Conservation (phyloP, 2,797 vertebrate genomes). For the Poecilia picta region DNA sequence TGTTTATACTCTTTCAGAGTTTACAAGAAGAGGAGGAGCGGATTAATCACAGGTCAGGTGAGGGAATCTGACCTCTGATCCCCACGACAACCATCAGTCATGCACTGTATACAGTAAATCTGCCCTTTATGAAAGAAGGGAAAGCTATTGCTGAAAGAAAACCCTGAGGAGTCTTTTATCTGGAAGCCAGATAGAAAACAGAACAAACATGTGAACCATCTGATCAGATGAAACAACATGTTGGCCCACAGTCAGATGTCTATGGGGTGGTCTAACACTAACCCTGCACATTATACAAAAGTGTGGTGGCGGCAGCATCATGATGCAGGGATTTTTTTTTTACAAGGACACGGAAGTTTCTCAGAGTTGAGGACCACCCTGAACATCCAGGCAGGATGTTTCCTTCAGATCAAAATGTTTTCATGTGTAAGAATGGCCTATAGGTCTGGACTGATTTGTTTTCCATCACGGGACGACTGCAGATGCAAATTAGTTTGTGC, state of each 20-base stretch:
- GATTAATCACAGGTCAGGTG: neutral
- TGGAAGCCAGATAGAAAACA: neutral
- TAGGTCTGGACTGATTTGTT: neutral
- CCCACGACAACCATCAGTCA: neutral
- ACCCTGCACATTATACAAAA: neutral
- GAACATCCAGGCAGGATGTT: neutral
- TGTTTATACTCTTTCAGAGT: too few relatives aligned
- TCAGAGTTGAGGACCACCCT: neutral
- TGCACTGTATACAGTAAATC: neutral
- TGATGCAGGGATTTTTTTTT: neutral
- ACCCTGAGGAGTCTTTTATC: neutral
- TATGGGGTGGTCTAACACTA: neutral
- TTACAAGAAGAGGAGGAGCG: neutral
- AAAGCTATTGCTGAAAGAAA: neutral
- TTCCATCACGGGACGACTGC: too few relatives aligned
- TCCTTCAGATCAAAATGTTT: neutral
- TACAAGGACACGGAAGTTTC: neutral
- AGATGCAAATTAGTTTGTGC: too few relatives aligned
- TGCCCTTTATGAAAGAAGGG: neutral
- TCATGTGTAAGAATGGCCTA: neutral
- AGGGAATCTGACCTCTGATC: neutral
- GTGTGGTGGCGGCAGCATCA: neutral
- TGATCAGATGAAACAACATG: slow-evolving; percentile 1
- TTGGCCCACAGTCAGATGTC: neutral
- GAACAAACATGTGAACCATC: neutral